Conservation (phyloP, 2,113 vertebrate species). For the Emydocephalus ijimae region DNA sequence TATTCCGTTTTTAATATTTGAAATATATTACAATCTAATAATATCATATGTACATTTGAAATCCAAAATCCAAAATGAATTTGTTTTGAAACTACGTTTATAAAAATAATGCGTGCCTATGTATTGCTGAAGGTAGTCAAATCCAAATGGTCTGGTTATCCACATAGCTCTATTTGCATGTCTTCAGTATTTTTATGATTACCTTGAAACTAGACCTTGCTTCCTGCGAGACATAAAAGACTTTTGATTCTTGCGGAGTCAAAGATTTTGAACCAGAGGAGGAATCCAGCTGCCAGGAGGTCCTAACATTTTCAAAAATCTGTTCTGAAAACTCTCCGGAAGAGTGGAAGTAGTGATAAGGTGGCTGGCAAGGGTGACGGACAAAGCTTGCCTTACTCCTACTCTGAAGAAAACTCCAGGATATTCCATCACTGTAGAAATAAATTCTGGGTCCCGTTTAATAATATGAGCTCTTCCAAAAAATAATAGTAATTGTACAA, state of each 20-base stretch:
- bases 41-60: neutral
- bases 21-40: neutral
- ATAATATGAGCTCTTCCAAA: neutral
- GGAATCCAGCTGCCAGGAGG: neutral
- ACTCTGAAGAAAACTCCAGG: neutral
- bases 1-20: neutral
- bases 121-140: neutral
- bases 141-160: neutral
- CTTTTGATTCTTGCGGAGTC: neutral
- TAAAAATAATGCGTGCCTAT: neutral
- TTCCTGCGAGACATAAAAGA: neutral
- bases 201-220: neutral
- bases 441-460: neutral
- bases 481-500: neutral
- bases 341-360: neutral
- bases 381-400: neutral
- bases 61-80: neutral
- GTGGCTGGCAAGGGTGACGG: neutral
- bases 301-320: neutral
- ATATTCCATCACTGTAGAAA: neutral
- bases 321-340: neutral
- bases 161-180: neutral
- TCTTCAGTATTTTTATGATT: neutral
- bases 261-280: neutral
- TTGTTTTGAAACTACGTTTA: neutral